Conservation (phyloP, 2,113 vertebrate species). For the Dissostichus mawsoni region DNA sequence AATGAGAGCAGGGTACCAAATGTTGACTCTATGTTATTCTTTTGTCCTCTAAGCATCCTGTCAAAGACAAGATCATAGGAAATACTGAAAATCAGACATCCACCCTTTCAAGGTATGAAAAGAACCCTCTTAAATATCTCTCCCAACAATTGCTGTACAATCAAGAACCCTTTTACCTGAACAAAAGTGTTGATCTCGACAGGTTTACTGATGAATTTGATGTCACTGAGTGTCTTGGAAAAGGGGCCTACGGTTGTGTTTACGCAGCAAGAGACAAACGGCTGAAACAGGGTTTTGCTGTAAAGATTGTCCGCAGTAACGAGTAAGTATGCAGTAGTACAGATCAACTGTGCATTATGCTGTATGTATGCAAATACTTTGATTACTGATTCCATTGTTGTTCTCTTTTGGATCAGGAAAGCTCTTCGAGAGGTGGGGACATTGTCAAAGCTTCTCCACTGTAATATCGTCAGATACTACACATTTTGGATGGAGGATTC, state of each 20-base stretch:
- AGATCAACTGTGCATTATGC: not conserved
- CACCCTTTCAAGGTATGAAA: constrained; percentile 25
- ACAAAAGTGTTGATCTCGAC: not conserved
- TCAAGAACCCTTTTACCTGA: not conserved
- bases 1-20: not conserved
- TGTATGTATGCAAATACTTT: not conserved
- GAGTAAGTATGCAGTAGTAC: constrained; percentile 48
- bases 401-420: constrained; percentile 60
- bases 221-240: constrained; percentile 41
- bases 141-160: not conserved
- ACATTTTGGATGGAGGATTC: constrained; percentile 67
- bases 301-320: constrained; percentile 72
- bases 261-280: constrained; percentile 62
- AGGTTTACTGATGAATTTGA: constrained; percentile 72
- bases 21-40: not conserved
- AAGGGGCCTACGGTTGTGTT: constrained; percentile 73
- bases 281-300: constrained; percentile 48
- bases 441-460: constrained; percentile 59
- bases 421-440: constrained; percentile 58
- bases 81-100: not conserved
- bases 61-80: not conserved
- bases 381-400: not conserved
- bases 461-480: constrained; percentile 77
- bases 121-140: not conserved
- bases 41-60: constrained; percentile 21